Base-by-base conservation (phyloP, 2,888 invertebrate species). In the Rutpela maculata region DNA sequence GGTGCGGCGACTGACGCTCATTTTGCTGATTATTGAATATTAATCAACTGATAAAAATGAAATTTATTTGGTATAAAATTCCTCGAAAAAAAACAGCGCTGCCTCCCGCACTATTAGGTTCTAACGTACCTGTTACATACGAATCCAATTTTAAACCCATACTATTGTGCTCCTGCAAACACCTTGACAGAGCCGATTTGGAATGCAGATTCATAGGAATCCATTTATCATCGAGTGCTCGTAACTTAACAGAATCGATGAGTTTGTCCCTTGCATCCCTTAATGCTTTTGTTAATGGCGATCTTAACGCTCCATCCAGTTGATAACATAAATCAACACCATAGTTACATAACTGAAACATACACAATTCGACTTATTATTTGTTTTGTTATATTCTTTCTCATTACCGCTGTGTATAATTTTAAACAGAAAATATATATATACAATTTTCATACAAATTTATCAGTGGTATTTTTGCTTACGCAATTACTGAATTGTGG, bases 241-340 rank as follows among this genome's bases (percentile, higher is more conserved):
- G 92, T 75, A 94, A 90, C 89, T 95, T 96, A 84, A 97, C 93
- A 0, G 95, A 95, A 87, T 98, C 97, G 18, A 95, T 91, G 82
- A 95, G 92, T 88, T 96, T 97, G 82, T 96, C 95, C 83, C 94
- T 93, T 65, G 95, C 93, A 84, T 97, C 96, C 83, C 92, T 92
- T 77, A 98, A 90, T 22, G 95, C 94, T 89, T 94, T 93, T 60
- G 93, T 93, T 68, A 97, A 91, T 0, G 97, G 95, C 12, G 93
- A 92, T 80, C 96, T 92, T 77, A 99, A 90, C 80, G 96, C 93
- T 26, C 96, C 95, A 87, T 98, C 97, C 84, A 99, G 92, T 88
- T 97, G 96, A 89, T 98, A 99, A 81, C 95, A 94, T 76, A 99
- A 91, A 91, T 99, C 99, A 84, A 99, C 92, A 0, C 99, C 99